Evolutionary conservation across 2,888 invertebrate genomes (phyloP).

Genomic region (Pyralis farinalis): DNA sequence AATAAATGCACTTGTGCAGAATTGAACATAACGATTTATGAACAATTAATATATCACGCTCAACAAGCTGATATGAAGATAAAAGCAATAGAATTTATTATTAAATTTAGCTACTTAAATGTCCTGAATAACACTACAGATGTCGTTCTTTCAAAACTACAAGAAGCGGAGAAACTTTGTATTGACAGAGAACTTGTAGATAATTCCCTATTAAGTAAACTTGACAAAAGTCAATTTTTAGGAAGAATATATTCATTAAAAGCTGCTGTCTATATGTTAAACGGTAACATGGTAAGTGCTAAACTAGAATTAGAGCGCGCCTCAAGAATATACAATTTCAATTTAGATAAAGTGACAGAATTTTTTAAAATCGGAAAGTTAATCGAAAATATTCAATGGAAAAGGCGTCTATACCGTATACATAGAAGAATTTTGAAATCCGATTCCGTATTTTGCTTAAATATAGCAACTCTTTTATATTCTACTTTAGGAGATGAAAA

Average conservation of each 20-base stretch:
- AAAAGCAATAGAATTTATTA: constrained; percentile 55
- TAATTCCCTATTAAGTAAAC: constrained; percentile 21
- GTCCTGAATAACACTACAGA: constrained; percentile 47
- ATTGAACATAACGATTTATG: constrained; percentile 53
- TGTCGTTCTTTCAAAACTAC: constrained; percentile 42
- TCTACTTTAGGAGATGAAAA: constrained; percentile 50
- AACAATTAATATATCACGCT: constrained; percentile 65
- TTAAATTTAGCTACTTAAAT: constrained; percentile 49
- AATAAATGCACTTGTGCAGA: constrained; percentile 60
- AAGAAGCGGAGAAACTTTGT: constrained; percentile 51
- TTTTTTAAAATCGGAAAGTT: constrained; percentile 41
- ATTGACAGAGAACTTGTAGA: constrained; percentile 24
- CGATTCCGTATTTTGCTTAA: constrained; percentile 63
- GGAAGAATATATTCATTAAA: constrained; percentile 57
- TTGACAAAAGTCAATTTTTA: constrained; percentile 45
- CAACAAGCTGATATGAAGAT: constrained; percentile 55
- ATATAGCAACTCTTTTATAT: constrained; percentile 55
- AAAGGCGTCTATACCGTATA: constrained; percentile 39
- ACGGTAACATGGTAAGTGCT: constrained; percentile 40
- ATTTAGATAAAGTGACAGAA: constrained; percentile 45
- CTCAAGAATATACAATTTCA: constrained; percentile 46
- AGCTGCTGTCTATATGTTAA: constrained; percentile 47
- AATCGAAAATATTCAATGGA: constrained; percentile 32
- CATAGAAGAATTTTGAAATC: constrained; percentile 37
- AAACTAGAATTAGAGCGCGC: constrained; percentile 54